These are phyloP conservation scores for Cheilosia urbana DNA, from an alignment of 2,888 invertebrate species.

Conservation along the genomic window DNA sequence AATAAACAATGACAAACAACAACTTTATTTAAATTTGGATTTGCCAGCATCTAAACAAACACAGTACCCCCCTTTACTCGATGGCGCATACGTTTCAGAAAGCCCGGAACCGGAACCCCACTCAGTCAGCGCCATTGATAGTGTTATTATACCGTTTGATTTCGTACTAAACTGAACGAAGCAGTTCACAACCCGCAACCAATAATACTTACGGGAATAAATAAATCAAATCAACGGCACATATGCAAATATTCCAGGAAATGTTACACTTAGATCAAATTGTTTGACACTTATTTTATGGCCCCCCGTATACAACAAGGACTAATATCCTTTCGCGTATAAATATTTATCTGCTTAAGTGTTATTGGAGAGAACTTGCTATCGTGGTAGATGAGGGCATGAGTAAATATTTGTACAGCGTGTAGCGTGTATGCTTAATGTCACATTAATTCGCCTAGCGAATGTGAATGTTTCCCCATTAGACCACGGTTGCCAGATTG, in stretches of 20 bases:
- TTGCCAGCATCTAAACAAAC: too few relatives aligned
- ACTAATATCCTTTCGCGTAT: constrained; percentile 30
- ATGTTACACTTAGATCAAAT: too few relatives aligned
- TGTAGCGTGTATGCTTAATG: constrained; percentile 3
- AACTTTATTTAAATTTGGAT: too few relatives aligned
- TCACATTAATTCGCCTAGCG: constrained; percentile 5
- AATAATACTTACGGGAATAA: neutral
- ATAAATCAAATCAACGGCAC: constrained; percentile 8
- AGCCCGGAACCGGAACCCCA: too few relatives aligned
- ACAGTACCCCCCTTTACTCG: too few relatives aligned
- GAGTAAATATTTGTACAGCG: neutral
- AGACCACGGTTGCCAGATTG: too few relatives aligned
- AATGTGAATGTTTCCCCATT: neutral
- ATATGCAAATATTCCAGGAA: neutral
- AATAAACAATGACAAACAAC: too few relatives aligned
- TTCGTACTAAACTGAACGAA: neutral
- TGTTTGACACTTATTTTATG: constrained; percentile 2
- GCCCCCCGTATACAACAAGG: neutral
- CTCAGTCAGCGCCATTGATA: too few relatives aligned
- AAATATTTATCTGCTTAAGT: constrained; percentile 46
- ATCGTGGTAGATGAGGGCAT: neutral
- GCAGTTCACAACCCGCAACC: neutral
- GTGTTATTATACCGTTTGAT: too few relatives aligned
- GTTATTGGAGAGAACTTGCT: neutral
- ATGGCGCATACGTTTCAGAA: too few relatives aligned